Conservation (phyloP, 2,888 invertebrate genomes). For the Parascotia fuliginaria region DNA sequence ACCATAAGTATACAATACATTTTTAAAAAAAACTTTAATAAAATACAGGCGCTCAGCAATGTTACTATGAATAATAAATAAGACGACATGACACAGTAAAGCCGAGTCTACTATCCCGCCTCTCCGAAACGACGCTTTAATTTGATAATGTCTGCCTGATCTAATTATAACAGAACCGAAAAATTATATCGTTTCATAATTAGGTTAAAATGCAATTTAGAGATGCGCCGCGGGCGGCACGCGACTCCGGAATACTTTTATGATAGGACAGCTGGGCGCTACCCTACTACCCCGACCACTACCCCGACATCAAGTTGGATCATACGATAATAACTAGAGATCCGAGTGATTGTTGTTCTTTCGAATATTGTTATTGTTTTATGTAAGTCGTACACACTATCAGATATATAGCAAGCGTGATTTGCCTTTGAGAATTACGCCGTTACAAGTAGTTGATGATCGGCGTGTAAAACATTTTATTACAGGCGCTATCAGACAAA, state of each 20-base stretch:
- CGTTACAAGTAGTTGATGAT: not conserved
- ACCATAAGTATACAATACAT: no score
- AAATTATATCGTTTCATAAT: constrained; percentile 84
- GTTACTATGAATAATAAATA: constrained; percentile 53
- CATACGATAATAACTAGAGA: constrained; percentile 38
- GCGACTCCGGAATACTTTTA: constrained; percentile 62
- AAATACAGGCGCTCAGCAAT: constrained; percentile 25
- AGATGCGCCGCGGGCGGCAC: constrained; percentile 78
- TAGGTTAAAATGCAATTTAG: constrained; percentile 85
- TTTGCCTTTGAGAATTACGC: constrained; percentile 8
- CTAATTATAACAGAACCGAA: constrained; percentile 82
- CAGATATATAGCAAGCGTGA: not conserved
- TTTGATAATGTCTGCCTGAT: constrained; percentile 80
- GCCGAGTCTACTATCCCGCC: constrained; percentile 60
- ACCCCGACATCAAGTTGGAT: constrained; percentile 17
- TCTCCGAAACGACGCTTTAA: constrained; percentile 70
- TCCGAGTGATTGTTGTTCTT: constrained; percentile 37
- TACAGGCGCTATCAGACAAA: constrained; percentile 31
- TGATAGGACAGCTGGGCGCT: constrained; percentile 50
- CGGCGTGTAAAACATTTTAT: constrained; percentile 11
- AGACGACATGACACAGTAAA: constrained; percentile 33
- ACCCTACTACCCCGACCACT: constrained; percentile 26
- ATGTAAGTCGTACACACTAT: constrained; percentile 3
- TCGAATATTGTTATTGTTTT: constrained; percentile 15
- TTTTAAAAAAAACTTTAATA: constrained; percentile 3